A percentile compares a stretch with the other conserved stretches of the same genome.
phyloP scores from a whole-genome alignment of 1,140 invertebrate genomes.

The Drosophila navojoa region DNA sequence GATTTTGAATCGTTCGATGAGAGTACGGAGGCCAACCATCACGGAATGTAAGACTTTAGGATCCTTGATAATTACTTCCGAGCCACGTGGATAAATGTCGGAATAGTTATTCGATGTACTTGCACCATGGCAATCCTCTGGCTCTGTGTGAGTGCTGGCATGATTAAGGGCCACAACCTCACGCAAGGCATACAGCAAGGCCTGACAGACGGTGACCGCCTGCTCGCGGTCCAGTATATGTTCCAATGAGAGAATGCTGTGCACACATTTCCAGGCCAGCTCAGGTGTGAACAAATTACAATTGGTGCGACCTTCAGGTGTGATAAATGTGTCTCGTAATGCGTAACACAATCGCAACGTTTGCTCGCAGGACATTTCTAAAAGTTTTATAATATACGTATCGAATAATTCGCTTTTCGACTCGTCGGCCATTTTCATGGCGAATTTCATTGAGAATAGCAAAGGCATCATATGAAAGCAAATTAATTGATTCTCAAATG shows the following conservation, averaged over 20 bases:
- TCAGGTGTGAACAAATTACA: constrained; percentile 84
- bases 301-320: constrained; percentile 43
- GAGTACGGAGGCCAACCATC: constrained; percentile 86
- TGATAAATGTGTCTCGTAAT: constrained; percentile 83
- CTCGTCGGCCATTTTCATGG: constrained; percentile 49
- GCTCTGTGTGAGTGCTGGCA: constrained; percentile 21
- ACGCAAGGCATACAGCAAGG: constrained; percentile 87
- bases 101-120: constrained; percentile 79
- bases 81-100: constrained; percentile 58
- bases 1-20: constrained; percentile 89
- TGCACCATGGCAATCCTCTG: constrained; percentile 75
- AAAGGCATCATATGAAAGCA: constrained; percentile 87
- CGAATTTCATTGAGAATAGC: constrained; percentile 84
- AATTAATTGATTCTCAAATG: constrained; percentile 86
- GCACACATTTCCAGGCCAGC: constrained; percentile 87
- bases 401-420: constrained; percentile 85
- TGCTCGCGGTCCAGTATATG: constrained; percentile 86
- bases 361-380: constrained; percentile 86
- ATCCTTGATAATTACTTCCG: constrained; percentile 61
- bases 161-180: constrained; percentile 84
- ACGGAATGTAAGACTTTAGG: constrained; percentile 86
- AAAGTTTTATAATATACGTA: constrained; percentile 87
- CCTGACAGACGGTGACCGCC: constrained; percentile 89
- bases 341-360: constrained; percentile 87
- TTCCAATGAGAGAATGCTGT: constrained; percentile 85